phyloP scores from a whole-genome alignment of 1,140 invertebrate species.

The Radopholus similis region DNA sequence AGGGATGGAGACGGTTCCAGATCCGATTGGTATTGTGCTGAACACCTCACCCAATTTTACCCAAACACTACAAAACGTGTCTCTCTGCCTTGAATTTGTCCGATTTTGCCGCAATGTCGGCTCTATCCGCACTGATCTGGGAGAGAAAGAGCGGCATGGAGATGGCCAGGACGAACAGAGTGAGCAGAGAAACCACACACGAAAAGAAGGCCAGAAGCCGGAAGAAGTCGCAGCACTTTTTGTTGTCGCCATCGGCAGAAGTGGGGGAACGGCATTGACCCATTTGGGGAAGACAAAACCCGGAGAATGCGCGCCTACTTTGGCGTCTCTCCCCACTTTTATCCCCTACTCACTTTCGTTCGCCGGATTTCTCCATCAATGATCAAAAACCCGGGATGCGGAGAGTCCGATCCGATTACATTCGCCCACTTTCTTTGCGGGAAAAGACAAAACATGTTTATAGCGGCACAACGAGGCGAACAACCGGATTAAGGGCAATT shows the following conservation, averaged over 20 bases:
- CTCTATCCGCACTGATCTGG: slow-evolving; percentile 1
- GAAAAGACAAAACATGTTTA: no score
- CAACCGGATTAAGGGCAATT: no score
- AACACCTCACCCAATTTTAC: background rate
- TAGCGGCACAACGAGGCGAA: no score
- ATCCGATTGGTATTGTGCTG: background rate
- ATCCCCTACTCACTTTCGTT: no score
- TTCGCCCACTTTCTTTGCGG: no score
- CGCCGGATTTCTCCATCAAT: no score
- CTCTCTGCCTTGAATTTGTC: slow-evolving; percentile 5
- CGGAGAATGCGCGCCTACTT: no score
- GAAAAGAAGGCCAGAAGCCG: slow-evolving; percentile 1
- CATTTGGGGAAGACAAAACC: background rate
- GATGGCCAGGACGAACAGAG: background rate
- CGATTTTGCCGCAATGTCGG: slow-evolving; percentile 4
- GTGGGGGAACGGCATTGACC: background rate
- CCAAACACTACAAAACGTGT: background rate
- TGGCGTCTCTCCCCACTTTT: no score
- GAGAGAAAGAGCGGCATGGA: slow-evolving; percentile 1
- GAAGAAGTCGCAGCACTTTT: slow-evolving; percentile 4
- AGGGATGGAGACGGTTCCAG: background rate
- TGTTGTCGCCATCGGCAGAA: background rate
- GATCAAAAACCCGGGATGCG: no score
- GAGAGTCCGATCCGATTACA: no score
- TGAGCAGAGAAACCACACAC: background rate